Evolutionary conservation across 2,113 vertebrate genomes (phyloP).

Genomic region (Carlito syrichta): DNA sequence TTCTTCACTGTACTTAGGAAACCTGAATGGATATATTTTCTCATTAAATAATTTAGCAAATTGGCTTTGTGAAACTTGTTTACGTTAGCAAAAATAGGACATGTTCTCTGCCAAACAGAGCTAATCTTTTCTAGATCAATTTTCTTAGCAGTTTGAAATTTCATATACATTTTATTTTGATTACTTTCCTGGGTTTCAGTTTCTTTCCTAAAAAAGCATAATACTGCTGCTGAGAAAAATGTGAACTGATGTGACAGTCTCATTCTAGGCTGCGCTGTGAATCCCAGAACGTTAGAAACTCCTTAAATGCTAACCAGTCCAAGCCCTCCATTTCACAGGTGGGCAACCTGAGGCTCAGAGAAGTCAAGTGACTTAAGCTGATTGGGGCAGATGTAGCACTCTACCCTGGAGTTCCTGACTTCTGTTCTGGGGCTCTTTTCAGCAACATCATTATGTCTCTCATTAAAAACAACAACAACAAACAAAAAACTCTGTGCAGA

Average conservation of each 20-base stretch:
- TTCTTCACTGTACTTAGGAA: slow-evolving; percentile 56
- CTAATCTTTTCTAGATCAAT: slow-evolving; percentile 8
- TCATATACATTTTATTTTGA: background rate
- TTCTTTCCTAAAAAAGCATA: background rate
- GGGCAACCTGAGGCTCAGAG: background rate
- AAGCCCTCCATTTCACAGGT: slow-evolving; percentile 17
- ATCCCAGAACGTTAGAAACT: background rate
- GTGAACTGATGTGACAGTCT: slow-evolving; percentile 3
- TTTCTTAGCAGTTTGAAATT: slow-evolving; percentile 41
- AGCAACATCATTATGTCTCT: background rate
- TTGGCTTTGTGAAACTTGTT: slow-evolving; percentile 35
- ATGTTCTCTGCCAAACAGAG: slow-evolving; percentile 10
- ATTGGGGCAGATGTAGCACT: background rate
- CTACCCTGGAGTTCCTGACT: background rate
- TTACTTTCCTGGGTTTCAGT: background rate
- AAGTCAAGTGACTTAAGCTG: background rate
- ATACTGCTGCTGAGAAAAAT: background rate
- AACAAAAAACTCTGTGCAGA: no score
- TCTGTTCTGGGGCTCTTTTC: background rate
- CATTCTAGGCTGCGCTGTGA: background rate
- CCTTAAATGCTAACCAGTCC: background rate
- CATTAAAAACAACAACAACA: no score
- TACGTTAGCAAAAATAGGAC: slow-evolving; percentile 30
- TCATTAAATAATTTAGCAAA: slow-evolving; percentile 56
- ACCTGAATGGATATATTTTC: slow-evolving; percentile 39